A percentile compares a stretch with the other conserved stretches of the same genome.
Conservation (phyloP, 2,797 vertebrate genomes). For the Astyanax mexicanus region DNA sequence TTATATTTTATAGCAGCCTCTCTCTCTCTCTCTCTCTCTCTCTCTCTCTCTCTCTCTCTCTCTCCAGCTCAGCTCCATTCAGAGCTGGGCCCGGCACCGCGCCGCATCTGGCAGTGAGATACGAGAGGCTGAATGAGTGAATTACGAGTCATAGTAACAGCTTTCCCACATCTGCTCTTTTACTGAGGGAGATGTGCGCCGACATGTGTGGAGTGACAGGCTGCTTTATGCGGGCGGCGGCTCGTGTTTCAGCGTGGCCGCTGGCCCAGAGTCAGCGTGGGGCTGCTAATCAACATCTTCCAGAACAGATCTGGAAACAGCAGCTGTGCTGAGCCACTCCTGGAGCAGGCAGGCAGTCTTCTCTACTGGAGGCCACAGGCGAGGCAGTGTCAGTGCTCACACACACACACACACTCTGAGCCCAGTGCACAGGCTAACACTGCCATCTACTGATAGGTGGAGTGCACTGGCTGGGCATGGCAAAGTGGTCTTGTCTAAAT, state of each 20-base stretch:
- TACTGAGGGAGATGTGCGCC: conserved; percentile 56
- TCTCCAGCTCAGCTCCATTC: conserved; percentile 17
- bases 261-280: conserved; percentile 63
- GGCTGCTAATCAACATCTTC: conserved; percentile 68
- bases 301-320: conserved; percentile 56
- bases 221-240: conserved; percentile 53
- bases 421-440: conserved; percentile 57
- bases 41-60: conserved; percentile 34
- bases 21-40: conserved; percentile 7
- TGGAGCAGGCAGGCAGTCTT: conserved; percentile 19
- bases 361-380: conserved; percentile 28
- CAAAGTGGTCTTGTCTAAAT: background rate
- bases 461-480: background rate
- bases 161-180: conserved; percentile 70
- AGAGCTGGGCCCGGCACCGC: conserved; percentile 49
- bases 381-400: conserved; percentile 10
- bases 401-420: conserved; percentile 18
- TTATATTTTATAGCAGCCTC: background rate
- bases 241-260: conserved; percentile 68
- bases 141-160: conserved; percentile 60
- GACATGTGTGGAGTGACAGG: conserved; percentile 56
- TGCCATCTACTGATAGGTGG: conserved; percentile 73
- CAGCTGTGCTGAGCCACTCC: conserved; percentile 61
- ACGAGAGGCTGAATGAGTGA: conserved; percentile 60
- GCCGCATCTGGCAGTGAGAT: conserved; percentile 72